Conservation (phyloP, 2,113 vertebrate genomes). For the Lasiurus cinereus region DNA sequence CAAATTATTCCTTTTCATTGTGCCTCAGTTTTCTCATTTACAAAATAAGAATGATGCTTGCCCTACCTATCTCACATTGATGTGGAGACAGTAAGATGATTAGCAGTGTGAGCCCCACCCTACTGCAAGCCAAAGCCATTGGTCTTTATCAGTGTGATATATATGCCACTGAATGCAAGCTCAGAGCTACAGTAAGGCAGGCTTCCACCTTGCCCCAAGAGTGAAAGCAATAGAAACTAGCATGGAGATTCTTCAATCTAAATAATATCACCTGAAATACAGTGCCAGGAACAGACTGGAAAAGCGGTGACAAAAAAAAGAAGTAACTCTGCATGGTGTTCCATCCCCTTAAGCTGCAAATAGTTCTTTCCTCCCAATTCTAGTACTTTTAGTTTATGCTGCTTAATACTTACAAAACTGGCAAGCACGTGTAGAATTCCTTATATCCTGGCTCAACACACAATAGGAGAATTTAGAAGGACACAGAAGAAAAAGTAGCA, state of each 20-base stretch:
- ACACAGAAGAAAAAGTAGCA: background rate
- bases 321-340: background rate
- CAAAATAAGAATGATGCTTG: conserved; percentile 8
- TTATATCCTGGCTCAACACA: background rate
- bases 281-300: background rate
- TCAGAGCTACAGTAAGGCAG: background rate
- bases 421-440: background rate
- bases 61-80: no score
- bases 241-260: no score
- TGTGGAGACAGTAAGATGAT: background rate
- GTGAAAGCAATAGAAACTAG: conserved; percentile 4
- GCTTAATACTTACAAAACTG: conserved; percentile 16
- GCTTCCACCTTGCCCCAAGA: background rate
- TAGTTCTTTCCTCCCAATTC: conserved; percentile 6
- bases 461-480: conserved; percentile 4
- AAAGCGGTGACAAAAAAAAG: background rate
- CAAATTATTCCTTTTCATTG: conserved; percentile 16
- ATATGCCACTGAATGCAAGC: background rate
- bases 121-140: conserved; percentile 5
- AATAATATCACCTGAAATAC: no score
- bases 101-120: background rate
- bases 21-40: background rate
- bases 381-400: conserved; percentile 27
- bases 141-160: conserved; percentile 10
- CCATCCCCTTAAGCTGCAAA: background rate